A percentile compares a stretch with the other conserved stretches of the same genome.
Conservation (phyloP, 2,113 vertebrate species). For the Platichthys flesus region DNA sequence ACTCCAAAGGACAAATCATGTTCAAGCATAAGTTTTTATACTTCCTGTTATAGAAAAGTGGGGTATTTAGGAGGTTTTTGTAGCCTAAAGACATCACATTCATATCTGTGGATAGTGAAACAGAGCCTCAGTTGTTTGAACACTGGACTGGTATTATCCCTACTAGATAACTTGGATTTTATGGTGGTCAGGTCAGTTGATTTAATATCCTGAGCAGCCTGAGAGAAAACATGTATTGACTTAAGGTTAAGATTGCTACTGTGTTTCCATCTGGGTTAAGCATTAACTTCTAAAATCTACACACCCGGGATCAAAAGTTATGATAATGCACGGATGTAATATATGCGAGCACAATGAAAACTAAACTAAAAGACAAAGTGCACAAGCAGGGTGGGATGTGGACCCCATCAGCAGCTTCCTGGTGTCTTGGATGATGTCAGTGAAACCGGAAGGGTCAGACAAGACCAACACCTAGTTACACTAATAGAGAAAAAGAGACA, state of each 20-base stretch:
- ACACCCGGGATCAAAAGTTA: background rate
- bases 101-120: background rate
- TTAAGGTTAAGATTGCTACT: conserved; percentile 5
- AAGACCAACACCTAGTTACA: conserved; percentile 38
- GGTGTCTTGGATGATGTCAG: conserved; percentile 59
- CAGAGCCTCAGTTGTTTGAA: conserved; percentile 31
- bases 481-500: conserved; percentile 6
- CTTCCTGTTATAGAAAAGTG: background rate
- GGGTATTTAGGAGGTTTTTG: background rate
- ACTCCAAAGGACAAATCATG: background rate
- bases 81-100: background rate
- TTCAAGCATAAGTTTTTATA: background rate
- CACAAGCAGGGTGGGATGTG: conserved; percentile 1
- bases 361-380: background rate
- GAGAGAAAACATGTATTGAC: conserved; percentile 24
- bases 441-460: conserved; percentile 53
- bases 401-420: conserved; percentile 32
- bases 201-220: conserved; percentile 50
- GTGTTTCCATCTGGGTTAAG: background rate
- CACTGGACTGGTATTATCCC: conserved; percentile 6
- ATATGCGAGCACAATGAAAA: background rate
- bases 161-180: background rate
- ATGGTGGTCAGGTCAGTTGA: conserved; percentile 5
- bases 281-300: background rate
- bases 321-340: too few relatives aligned